A percentile compares a stretch with the other conserved stretches of the same genome.
phyloP scores from a whole-genome alignment of 2,797 vertebrate species.

The Tenualosa ilisha region DNA sequence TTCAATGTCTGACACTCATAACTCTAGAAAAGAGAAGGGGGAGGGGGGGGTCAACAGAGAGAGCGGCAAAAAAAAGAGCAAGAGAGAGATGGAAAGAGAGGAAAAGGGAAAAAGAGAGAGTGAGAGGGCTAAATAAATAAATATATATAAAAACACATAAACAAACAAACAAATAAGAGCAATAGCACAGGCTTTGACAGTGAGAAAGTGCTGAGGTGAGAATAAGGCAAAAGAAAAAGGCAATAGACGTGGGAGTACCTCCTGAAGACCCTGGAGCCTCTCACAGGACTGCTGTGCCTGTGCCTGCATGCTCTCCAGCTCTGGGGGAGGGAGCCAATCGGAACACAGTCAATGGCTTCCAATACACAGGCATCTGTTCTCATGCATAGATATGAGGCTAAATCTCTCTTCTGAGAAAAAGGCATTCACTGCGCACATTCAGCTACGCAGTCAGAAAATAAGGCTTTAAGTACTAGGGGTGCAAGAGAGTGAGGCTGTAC shows the following conservation, averaged over 20 bases:
- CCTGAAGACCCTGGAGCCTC: conserved; percentile 52
- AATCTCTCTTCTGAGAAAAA: not conserved
- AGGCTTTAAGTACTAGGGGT: not conserved
- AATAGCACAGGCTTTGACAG: too few species aligned
- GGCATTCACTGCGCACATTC: not conserved
- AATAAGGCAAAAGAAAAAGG: not conserved
- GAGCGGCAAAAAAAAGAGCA: too few species aligned
- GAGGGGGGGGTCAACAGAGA: too few species aligned
- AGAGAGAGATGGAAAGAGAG: too few species aligned
- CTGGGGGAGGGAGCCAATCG: conserved; percentile 49
- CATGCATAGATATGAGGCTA: not conserved
- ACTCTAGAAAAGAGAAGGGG: conserved; percentile 57
- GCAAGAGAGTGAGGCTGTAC: not conserved
- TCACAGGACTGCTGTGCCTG: conserved; percentile 38
- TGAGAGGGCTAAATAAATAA: not conserved
- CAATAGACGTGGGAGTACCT: conserved; percentile 29
- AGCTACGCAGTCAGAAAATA: not conserved
- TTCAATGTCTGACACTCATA: conserved; percentile 68
- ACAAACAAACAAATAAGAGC: too few species aligned
- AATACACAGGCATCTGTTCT: not conserved
- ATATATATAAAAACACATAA: not conserved
- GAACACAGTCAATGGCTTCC: not conserved
- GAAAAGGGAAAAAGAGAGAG: not conserved
- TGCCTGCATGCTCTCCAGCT: conserved; percentile 47
- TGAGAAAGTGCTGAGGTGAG: not conserved